Conservation (phyloP, 23 tunicate species). For the Ciona savignyi region DNA sequence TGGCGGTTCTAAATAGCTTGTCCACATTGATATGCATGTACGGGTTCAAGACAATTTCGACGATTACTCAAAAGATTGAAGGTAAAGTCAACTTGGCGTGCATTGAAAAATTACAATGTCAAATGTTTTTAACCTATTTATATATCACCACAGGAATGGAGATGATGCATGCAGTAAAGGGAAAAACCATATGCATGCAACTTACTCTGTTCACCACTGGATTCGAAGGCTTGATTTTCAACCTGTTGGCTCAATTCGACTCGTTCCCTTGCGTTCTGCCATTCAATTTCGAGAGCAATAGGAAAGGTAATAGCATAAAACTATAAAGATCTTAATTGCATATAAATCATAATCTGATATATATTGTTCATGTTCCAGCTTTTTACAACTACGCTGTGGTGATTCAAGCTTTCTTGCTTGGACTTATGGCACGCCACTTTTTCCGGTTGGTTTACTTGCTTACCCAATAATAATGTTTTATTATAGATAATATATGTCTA, state of each 20-base stretch:
- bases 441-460: conserved; percentile 56
- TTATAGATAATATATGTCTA: no score
- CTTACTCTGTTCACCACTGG: conserved; percentile 54
- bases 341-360: background rate
- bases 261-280: conserved; percentile 60
- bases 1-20: conserved; percentile 33
- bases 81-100: no score
- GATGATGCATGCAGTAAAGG: conserved; percentile 57
- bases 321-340: no score
- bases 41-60: conserved; percentile 53
- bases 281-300: conserved; percentile 53
- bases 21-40: conserved; percentile 76
- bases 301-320: conserved; percentile 75
- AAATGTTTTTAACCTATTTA: conserved; percentile 18
- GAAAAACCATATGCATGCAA: conserved; percentile 78
- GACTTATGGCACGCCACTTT: conserved; percentile 35
- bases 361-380: conserved; percentile 17
- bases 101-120: no score
- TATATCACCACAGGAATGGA: conserved; percentile 87
- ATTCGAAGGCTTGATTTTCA: conserved; percentile 75
- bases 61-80: conserved; percentile 17
- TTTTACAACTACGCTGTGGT: conserved; percentile 76
- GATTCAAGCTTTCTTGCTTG: conserved; percentile 60
- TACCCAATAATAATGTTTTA: no score
- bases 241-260: conserved; percentile 33